phyloP scores from a whole-genome alignment of 2,888 invertebrate species.

The Agrochola lychnidis region DNA sequence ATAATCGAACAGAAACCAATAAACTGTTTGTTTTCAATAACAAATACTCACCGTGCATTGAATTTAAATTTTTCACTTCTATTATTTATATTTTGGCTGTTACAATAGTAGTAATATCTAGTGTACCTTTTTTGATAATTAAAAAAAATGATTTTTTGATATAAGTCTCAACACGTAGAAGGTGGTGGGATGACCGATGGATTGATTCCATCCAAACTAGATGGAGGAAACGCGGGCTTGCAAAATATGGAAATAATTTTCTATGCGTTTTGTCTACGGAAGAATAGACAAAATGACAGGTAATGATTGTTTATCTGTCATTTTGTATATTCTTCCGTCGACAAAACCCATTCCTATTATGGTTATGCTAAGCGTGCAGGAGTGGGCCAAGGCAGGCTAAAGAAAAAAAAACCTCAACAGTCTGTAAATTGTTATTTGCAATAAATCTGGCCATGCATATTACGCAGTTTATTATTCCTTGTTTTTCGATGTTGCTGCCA shows the following conservation, averaged over 20 bases:
- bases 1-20: slow-evolving; percentile 29
- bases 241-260: neutral
- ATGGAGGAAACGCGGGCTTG: no score
- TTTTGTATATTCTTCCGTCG: no score
- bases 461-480: neutral
- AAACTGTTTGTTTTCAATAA: slow-evolving; percentile 44
- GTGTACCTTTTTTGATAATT: neutral
- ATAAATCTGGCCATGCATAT: neutral
- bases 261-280: no score
- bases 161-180: no score
- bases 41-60: slow-evolving; percentile 22
- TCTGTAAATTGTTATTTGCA: neutral
- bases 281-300: no score
- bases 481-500: neutral
- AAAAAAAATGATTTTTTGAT: neutral
- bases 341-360: no score
- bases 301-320: no score
- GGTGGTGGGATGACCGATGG: no score
- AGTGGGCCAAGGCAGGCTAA: no score
- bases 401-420: neutral
- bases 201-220: neutral
- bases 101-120: neutral
- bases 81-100: neutral
- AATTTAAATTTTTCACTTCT: slow-evolving; percentile 8
- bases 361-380: no score